Conservation (phyloP, 2,113 vertebrate genomes). For the Alces alces region DNA sequence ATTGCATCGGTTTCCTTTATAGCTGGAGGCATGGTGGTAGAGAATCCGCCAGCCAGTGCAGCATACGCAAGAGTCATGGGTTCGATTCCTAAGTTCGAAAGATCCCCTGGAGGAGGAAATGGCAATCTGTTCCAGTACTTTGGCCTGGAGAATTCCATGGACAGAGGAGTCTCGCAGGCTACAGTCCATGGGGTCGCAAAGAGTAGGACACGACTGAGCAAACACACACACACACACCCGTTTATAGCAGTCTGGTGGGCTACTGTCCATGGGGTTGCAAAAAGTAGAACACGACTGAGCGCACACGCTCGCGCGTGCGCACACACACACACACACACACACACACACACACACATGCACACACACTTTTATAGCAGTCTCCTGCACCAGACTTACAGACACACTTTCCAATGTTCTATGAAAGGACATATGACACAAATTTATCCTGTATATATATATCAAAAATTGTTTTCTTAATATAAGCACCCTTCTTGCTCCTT, state of each 20-base stretch:
- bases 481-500: not conserved
- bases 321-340: not conserved
- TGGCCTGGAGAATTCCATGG: not conserved
- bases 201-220: not conserved
- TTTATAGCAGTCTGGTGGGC: not conserved
- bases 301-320: too few relatives aligned
- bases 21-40: not conserved
- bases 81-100: not conserved
- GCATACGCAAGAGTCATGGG: not conserved
- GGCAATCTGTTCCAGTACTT: not conserved
- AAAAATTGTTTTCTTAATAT: not conserved
- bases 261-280: not conserved
- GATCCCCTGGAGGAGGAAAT: not conserved
- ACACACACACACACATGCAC: not conserved
- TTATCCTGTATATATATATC: not conserved
- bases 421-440: not conserved
- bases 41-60: not conserved
- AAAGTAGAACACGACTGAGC: not conserved
- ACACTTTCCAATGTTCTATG: not conserved
- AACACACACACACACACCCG: not conserved
- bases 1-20: not conserved
- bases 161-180: not conserved
- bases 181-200: not conserved
- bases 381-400: fast-evolving
- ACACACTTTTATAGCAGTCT: not conserved